Evolutionary conservation across 2,888 invertebrate species (phyloP), one percentile per base, ranked within the genome.

Genomic region (Cepaea hortensis): DNA sequence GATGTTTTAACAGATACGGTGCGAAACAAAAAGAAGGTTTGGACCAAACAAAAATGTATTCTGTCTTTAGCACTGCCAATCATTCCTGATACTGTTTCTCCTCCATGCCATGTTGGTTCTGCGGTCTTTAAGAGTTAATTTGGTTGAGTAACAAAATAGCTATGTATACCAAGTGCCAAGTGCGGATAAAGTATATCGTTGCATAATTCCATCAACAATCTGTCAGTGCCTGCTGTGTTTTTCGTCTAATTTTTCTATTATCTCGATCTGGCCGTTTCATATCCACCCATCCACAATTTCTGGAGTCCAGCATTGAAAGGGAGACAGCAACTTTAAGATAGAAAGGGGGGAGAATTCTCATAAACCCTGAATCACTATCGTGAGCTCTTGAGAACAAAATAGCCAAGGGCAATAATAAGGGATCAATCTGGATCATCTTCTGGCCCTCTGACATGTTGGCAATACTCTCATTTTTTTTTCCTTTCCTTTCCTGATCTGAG

Each of bases 361-460:
- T 84, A 84, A 76, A 77, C 65, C 50, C 7, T 48, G n/a, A 48
- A 77, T 77, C 84, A 61, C 84, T 77, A 84, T 77, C 84, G 73
- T 65, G 65, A 77, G 77, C 65, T 50, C 77, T 55, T 62, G 83
- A 50, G 75, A 73, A 76, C 35, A 65, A 77, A 84, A 84, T 77
- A 77, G 80, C 85, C 85, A 85, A 72, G 79, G 80, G 85, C 85
- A 70, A 68, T 85, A 85, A 85, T 85, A 85, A 80, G 48, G 84
- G 84, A 75, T 84, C 76, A 84, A 77, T 77, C 84, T 77, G 77
- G 84, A 76, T 85, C 85, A 80, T 85, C 80, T 80, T 77, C 72
- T 35, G 23, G 20, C 80, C 20, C 65, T 68, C 68, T 72, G 80
- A 72, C 85, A 76, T 85, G 85, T 80, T 80, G 84, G 70, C 84